These are phyloP conservation scores for Argyrosomus regius DNA, from an alignment of 2,797 vertebrate genomes.

Conservation along the genomic window DNA sequence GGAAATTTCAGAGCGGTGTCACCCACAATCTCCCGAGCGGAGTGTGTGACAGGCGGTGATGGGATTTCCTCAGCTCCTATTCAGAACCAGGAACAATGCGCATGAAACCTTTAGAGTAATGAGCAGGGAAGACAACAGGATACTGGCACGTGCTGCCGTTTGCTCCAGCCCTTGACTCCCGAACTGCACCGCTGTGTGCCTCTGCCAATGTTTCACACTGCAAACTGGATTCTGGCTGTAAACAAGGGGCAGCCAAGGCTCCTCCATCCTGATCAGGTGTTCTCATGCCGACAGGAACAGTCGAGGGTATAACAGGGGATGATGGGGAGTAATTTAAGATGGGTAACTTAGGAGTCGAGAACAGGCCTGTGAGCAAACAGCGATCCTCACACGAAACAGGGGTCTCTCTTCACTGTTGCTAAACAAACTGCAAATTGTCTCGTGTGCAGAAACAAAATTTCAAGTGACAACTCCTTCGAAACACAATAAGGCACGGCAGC, in stretches of 20 bases:
- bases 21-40: slow-evolving; percentile 67
- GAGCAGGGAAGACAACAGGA: slow-evolving; percentile 56
- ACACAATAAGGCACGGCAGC: slow-evolving; percentile 92
- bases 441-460: slow-evolving; percentile 80
- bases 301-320: slow-evolving; percentile 40
- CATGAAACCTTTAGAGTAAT: slow-evolving; percentile 51
- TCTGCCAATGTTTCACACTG: slow-evolving; percentile 52
- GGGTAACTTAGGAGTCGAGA: slow-evolving; percentile 87
- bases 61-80: slow-evolving; percentile 67
- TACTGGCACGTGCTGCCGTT: slow-evolving; percentile 45
- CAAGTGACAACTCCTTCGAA: slow-evolving; percentile 85
- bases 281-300: slow-evolving; percentile 64
- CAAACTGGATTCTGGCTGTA: slow-evolving; percentile 64
- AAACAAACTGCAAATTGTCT: slow-evolving; percentile 74
- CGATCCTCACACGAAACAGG: slow-evolving; percentile 84
- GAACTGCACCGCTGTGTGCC: slow-evolving; percentile 43
- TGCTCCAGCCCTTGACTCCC: slow-evolving; percentile 57
- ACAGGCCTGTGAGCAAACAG: slow-evolving; percentile 83
- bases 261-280: slow-evolving; percentile 72
- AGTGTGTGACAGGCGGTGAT: slow-evolving; percentile 65
- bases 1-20: slow-evolving; percentile 64
- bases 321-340: slow-evolving; percentile 65
- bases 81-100: slow-evolving; percentile 62
- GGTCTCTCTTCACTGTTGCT: slow-evolving; percentile 76
- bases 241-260: slow-evolving; percentile 60